A percentile compares a stretch with the other conserved stretches of the same genome.
phyloP scores from a whole-genome alignment of 2,113 vertebrate genomes.

The Thryonomys swinderianus region DNA sequence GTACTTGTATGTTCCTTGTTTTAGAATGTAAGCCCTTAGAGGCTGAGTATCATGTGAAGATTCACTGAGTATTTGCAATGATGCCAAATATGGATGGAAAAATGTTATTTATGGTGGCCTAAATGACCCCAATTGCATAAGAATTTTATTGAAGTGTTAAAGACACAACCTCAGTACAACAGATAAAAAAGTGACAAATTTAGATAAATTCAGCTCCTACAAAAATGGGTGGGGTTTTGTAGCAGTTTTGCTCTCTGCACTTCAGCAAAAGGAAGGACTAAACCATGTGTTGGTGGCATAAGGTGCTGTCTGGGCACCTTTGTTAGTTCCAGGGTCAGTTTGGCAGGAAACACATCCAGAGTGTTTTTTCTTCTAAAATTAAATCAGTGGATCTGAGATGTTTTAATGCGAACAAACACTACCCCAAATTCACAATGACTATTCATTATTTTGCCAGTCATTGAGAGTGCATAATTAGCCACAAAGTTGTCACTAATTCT shows the following conservation, averaged over 20 bases:
- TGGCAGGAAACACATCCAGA: neutral
- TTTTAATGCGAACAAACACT: constrained; percentile 38
- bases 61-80: neutral
- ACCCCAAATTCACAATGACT: neutral
- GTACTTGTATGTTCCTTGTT: neutral
- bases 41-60: neutral
- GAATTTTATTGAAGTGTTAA: constrained; percentile 34
- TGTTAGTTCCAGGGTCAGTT: neutral
- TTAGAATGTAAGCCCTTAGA: neutral
- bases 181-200: neutral
- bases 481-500: neutral
- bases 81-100: neutral
- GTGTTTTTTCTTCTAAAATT: constrained; percentile 38
- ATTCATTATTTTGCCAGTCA: neutral
- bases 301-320: neutral
- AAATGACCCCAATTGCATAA: neutral
- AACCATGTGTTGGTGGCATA: neutral
- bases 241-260: neutral
- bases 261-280: neutral
- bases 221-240: neutral
- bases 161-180: neutral
- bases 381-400: constrained; percentile 33
- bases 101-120: neutral
- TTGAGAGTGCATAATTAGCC: neutral
- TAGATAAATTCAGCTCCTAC: neutral